Conservation (phyloP, 2,888 invertebrate species). For the Atherix ibis region DNA sequence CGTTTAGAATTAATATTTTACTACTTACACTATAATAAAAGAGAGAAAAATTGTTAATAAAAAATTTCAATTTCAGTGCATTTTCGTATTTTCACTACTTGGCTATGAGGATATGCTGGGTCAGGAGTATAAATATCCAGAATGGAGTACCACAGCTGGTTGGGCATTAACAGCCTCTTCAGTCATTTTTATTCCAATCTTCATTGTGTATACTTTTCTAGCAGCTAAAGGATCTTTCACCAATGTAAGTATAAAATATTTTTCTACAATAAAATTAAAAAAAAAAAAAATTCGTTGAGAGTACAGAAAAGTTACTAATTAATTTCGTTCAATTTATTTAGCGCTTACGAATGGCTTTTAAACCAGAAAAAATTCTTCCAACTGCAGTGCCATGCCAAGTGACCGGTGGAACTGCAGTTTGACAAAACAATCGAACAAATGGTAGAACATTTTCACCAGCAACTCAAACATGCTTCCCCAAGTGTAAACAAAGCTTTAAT, state of each 20-base stretch:
- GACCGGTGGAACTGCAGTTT: slow-evolving; percentile 26
- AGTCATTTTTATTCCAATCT: slow-evolving; percentile 68
- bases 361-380: slow-evolving; percentile 22
- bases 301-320: neutral
- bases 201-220: slow-evolving; percentile 61
- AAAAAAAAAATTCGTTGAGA: neutral
- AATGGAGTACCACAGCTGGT: slow-evolving; percentile 67
- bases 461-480: slow-evolving; percentile 9
- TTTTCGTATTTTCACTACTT: slow-evolving; percentile 69
- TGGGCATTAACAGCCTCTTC: slow-evolving; percentile 74
- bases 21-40: too few species aligned
- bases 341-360: slow-evolving; percentile 19
- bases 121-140: slow-evolving; percentile 55
- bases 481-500: slow-evolving; percentile 3
- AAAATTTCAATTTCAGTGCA: slow-evolving; percentile 36
- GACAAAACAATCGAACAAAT: slow-evolving; percentile 25
- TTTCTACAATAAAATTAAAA: neutral
- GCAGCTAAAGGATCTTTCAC: slow-evolving; percentile 47
- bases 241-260: slow-evolving; percentile 29
- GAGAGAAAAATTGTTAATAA: neutral
- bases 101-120: slow-evolving; percentile 69
- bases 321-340: too few species aligned
- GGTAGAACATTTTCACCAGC: slow-evolving; percentile 14
- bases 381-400: slow-evolving; percentile 30
- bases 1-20: too few species aligned